Evolutionary conservation across 2,113 vertebrate species (phyloP).

Genomic region (Corythaeola cristata): DNA sequence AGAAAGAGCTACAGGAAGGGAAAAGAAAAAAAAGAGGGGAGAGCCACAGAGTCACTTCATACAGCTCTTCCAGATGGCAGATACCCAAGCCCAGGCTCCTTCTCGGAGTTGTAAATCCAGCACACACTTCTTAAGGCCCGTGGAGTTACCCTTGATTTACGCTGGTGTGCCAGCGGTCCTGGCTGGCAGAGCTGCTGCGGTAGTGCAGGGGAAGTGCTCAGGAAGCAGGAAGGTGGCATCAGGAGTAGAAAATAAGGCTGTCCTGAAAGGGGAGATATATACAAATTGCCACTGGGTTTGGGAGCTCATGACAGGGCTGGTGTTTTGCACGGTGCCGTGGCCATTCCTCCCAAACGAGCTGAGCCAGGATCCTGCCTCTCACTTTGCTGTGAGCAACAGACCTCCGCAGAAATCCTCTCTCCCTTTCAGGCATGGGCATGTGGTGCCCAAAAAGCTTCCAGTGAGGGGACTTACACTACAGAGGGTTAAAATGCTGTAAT

Average conservation of each 20-base stretch:
- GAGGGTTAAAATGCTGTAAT: constrained; percentile 12
- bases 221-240: background rate
- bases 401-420: background rate
- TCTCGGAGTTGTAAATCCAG: background rate
- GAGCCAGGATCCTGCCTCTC: background rate
- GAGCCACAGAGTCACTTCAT: background rate
- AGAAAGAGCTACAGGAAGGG: background rate
- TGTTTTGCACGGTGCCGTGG: background rate
- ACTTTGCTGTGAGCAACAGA: background rate
- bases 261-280: background rate
- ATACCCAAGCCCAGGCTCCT: background rate
- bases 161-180: rapidly evolving
- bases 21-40: background rate
- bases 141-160: background rate
- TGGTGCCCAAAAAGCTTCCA: background rate
- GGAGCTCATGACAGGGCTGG: background rate
- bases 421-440: background rate
- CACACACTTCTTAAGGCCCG: background rate
- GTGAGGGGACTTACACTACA: background rate
- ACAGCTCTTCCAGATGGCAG: background rate
- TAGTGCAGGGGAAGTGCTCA: background rate
- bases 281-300: background rate
- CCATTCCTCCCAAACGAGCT: rapidly evolving
- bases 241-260: background rate
- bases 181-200: background rate